Evolutionary conservation across 2,113 vertebrate species (phyloP).

Genomic region (Clupea harengus): DNA sequence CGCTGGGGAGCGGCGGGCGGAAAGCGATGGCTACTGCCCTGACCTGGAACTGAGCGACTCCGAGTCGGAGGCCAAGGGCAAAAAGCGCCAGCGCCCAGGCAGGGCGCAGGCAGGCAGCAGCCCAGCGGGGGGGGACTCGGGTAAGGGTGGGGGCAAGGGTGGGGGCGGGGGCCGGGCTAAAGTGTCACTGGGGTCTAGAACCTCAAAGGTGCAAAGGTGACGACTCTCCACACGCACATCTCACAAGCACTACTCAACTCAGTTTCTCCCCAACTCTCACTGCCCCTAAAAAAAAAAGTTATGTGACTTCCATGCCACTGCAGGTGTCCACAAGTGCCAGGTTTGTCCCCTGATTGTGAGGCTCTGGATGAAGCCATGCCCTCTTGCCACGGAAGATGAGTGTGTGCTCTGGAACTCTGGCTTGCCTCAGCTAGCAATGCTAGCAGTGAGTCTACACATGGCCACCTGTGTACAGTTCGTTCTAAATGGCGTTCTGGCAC

Average conservation of each 20-base stretch:
- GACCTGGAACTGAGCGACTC: conserved; percentile 96
- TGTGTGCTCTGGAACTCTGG: not conserved
- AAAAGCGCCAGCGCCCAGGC: conserved; percentile 69
- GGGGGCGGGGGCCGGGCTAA: conserved; percentile 74
- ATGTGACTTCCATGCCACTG: not conserved
- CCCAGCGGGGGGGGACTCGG: conserved; percentile 45
- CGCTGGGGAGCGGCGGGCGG: conserved; percentile 67
- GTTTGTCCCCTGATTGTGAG: not conserved
- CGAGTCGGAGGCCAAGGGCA: conserved; percentile 85
- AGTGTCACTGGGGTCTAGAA: conserved; percentile 76
- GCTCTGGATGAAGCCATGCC: not conserved
- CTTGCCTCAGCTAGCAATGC: not conserved
- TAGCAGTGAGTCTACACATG: not conserved
- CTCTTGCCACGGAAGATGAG: not conserved
- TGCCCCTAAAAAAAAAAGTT: not conserved
- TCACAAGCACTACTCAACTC: not conserved
- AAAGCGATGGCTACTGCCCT: conserved; percentile 94
- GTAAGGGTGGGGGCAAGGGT: conserved; percentile 44
- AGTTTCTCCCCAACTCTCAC: not conserved
- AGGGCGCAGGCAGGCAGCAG: conserved; percentile 67
- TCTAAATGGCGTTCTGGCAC: not conserved
- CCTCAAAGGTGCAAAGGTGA: conserved; percentile 86
- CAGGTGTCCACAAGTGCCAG: conserved; percentile 47
- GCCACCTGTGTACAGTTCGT: not conserved
- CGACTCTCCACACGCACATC: conserved; percentile 50